Base-by-base conservation (phyloP, 2,113 vertebrate species). In the Isichthys henryi region DNA sequence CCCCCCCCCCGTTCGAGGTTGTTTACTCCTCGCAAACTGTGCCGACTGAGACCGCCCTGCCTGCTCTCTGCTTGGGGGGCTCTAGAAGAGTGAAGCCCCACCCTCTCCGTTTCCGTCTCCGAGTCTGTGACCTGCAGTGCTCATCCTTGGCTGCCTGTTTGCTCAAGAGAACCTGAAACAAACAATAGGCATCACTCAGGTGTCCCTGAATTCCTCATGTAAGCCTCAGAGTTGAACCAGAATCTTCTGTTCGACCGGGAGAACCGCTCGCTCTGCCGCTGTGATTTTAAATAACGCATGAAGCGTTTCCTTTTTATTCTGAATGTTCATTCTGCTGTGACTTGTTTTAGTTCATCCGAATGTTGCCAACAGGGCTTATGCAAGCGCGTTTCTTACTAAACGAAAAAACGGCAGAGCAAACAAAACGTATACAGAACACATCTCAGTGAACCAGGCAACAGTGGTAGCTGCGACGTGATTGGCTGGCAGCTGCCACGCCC, bases 1-100 rank as follows among this genome's bases (percentile, higher is more conserved):
- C 91, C 89, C 77, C 91, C 88, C 87, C 92, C 43, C 89, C 66
- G 0, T 52, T 52, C 31, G 50, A 19, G 87, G 58, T 62, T 88
- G 56, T 52, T 88, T 62, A 52, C 50, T 83, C 35, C 13, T 52
- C n/a, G 77, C 43, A 46, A 89, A 58, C 39, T 46, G 39, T 58
- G 88, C 52, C 50, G 21, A 49, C 50, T 19, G 50, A 84, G 35
- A 23, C 39, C 23, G 9, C 48, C 52, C 62, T 19, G 19, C 11
- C 35, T 45, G 4, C 21, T 46, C 39, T n/a, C 6, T 31, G 17
- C 17, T 21, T 53, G 23, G 15, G n/a, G n/a, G 23, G 48, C 48
- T 46, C 19, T 19, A 15, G 46, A 6, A 19, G 35, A 43, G 4
- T 3, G 2, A 43, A 5, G 3, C 77, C 39, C 27, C 66, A 2